Evolutionary conservation across 2,888 invertebrate species (phyloP).

Genomic region (Chydorus sphaericus): DNA sequence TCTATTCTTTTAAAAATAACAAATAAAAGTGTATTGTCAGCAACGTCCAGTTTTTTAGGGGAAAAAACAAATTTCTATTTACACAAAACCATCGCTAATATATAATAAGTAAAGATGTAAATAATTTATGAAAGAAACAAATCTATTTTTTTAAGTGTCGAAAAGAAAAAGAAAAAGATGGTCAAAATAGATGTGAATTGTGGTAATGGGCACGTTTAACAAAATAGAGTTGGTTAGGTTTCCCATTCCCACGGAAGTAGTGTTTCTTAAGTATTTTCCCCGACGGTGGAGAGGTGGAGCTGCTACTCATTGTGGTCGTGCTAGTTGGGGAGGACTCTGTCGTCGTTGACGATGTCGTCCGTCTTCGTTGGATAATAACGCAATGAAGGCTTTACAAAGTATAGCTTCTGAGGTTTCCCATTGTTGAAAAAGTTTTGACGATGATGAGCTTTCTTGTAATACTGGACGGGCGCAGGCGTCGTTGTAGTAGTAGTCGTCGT

Average conservation of each 20-base stretch:
- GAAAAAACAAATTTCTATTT: background rate
- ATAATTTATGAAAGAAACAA: background rate
- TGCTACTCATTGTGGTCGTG: background rate
- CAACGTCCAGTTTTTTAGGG: no score
- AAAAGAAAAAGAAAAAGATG: background rate
- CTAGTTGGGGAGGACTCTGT: background rate
- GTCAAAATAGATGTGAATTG: background rate
- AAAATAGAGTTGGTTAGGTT: background rate
- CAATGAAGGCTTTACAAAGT: conserved; percentile 9
- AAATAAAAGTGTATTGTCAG: no score
- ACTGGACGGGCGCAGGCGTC: conserved; percentile 7
- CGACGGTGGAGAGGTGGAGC: background rate
- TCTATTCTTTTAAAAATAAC: no score
- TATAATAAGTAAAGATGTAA: background rate
- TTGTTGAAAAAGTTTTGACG: conserved; percentile 12
- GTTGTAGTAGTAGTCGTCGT: conserved; percentile 9
- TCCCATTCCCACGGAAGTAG: background rate
- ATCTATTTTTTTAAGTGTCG: no score
- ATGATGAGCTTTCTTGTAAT: conserved; percentile 8
- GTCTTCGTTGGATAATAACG: background rate
- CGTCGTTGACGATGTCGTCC: background rate
- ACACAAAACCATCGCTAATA: background rate
- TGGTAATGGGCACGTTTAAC: background rate
- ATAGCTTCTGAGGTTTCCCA: conserved; percentile 15
- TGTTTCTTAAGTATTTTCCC: background rate